Evolutionary conservation across 2,113 vertebrate species (phyloP).

Genomic region (Orycteropus afer): DNA sequence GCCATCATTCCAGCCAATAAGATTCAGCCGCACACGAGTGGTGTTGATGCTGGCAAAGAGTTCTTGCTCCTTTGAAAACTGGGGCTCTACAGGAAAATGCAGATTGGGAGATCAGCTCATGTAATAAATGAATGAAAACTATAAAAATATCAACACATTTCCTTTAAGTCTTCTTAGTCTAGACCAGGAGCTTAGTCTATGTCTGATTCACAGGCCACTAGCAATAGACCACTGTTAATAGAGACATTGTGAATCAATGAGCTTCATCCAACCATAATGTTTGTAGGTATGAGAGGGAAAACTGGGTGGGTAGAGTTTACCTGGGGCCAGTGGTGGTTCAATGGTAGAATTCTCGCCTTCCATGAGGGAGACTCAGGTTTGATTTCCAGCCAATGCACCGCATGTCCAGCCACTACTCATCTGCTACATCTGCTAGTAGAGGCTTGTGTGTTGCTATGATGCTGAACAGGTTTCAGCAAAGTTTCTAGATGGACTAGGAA

Average conservation of each 20-base stretch:
- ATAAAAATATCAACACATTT: accelerated
- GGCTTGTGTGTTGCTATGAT: background rate
- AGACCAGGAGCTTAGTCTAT: background rate
- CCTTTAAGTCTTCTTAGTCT: accelerated
- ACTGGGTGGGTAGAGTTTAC: accelerated
- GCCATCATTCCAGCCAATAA: conserved; percentile 98
- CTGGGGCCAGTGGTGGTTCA: background rate
- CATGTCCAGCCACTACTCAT: background rate
- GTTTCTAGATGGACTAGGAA: background rate
- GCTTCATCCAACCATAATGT: background rate
- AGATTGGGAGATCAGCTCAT: background rate
- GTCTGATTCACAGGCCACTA: background rate
- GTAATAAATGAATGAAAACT: accelerated
- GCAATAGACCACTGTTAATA: accelerated
- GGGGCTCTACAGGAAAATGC: conserved; percentile 89
- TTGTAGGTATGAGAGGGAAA: background rate
- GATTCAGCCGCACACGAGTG: conserved; percentile 93
- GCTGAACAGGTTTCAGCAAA: background rate
- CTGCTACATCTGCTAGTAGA: background rate
- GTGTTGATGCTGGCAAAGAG: conserved; percentile 98
- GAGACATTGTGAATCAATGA: background rate
- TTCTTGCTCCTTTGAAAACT: conserved; percentile 99
- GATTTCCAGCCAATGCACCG: background rate
- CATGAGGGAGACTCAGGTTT: background rate
- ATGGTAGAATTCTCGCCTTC: background rate